phyloP scores from a whole-genome alignment of 2,797 vertebrate species.

The Parambassis ranga region DNA sequence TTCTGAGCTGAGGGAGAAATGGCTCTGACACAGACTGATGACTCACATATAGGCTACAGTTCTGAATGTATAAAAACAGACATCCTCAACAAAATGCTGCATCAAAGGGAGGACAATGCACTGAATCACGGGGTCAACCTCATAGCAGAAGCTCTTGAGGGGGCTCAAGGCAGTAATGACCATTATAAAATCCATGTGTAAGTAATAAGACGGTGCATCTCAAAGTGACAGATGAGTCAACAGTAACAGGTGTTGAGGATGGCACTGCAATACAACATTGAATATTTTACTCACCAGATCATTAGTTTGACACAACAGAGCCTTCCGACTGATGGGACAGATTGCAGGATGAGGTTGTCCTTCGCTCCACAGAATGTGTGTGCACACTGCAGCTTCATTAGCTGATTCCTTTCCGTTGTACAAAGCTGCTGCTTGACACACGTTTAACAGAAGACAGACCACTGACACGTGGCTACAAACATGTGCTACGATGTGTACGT shows the following conservation, averaged over 20 bases:
- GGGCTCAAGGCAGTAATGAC: background rate
- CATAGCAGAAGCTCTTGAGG: background rate
- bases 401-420: constrained; percentile 13
- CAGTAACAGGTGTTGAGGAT: constrained; percentile 4
- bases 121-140: background rate
- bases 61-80: constrained; percentile 42
- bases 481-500: constrained; percentile 8
- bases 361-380: no score
- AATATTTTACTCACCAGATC: constrained; percentile 42
- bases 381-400: constrained; percentile 44
- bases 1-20: constrained; percentile 44
- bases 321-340: constrained; percentile 57
- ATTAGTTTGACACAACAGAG: constrained; percentile 56
- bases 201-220: background rate
- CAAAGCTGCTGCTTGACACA: constrained; percentile 46
- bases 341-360: constrained; percentile 50
- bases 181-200: background rate
- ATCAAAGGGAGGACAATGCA: background rate
- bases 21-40: constrained; percentile 65
- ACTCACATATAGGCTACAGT: constrained; percentile 44
- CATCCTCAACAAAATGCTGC: constrained; percentile 13
- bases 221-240: background rate
- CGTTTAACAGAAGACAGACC: constrained; percentile 19
- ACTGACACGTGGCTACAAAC: constrained; percentile 14
- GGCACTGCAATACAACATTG: constrained; percentile 9